Conservation (phyloP, 2,888 invertebrate species). For the Temnothorax unifasciatus region DNA sequence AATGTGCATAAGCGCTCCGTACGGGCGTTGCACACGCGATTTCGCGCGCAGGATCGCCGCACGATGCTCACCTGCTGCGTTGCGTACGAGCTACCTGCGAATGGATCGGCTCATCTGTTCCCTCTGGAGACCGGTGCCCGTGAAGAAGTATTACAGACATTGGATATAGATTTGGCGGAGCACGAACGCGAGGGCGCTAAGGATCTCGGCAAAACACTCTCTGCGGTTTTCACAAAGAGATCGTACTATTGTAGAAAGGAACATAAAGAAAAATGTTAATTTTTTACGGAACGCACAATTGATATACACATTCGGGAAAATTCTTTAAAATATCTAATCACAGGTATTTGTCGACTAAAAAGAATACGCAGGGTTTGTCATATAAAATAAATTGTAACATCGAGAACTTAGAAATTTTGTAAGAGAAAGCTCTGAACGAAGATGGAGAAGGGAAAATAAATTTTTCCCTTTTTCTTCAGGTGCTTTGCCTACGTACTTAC, state of each 20-base stretch:
- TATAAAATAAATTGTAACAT: not conserved
- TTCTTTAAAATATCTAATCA: not conserved
- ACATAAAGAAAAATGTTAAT: slow-evolving; percentile 17
- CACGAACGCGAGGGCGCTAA: not conserved
- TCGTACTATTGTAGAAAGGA: slow-evolving; percentile 16
- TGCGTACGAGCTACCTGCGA: slow-evolving; percentile 71
- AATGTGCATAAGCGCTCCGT: slow-evolving; percentile 18
- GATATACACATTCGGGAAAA: not conserved
- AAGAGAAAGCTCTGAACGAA: not conserved
- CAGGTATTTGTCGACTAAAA: not conserved
- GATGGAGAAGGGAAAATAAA: not conserved
- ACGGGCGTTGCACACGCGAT: slow-evolving; percentile 50
- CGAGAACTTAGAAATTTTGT: not conserved
- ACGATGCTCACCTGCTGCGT: slow-evolving; percentile 73
- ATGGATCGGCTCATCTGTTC: slow-evolving; percentile 70
- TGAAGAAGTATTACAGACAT: slow-evolving; percentile 48
- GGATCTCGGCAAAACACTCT: not conserved
- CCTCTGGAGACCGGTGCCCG: slow-evolving; percentile 56
- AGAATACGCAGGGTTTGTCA: not conserved
- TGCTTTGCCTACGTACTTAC: not conserved
- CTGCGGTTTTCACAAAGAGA: not conserved
- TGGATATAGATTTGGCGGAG: slow-evolving; percentile 27
- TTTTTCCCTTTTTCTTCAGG: not conserved
- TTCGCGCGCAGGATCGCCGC: slow-evolving; percentile 62
- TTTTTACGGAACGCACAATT: not conserved